These are phyloP conservation scores for Amblyopsis hoosieri DNA, from an alignment of 2,797 vertebrate species.

Conservation along the genomic window DNA sequence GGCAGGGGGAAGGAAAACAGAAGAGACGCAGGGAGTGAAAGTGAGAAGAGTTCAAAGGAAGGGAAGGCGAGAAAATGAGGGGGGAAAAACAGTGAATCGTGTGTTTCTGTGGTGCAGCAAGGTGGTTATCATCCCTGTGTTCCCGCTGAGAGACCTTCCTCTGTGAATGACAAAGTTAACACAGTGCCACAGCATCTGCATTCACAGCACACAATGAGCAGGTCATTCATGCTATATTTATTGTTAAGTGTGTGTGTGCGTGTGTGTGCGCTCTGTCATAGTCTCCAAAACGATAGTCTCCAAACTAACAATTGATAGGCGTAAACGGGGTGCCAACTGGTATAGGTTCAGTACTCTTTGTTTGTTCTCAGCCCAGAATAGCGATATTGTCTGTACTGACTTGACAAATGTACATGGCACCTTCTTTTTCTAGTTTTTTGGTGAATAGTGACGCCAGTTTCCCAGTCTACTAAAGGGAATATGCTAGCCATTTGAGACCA, in stretches of 20 bases:
- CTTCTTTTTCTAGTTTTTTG: too few species aligned
- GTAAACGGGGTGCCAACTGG: not conserved
- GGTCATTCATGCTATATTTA: constrained; percentile 1
- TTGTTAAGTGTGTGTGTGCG: not conserved
- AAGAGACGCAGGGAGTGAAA: not conserved
- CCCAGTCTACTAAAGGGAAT: too few species aligned
- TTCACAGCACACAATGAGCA: constrained; percentile 12
- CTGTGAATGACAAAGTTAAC: constrained; percentile 36
- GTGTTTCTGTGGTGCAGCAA: constrained; percentile 15
- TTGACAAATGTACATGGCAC: not conserved
- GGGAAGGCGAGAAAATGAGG: constrained; percentile 17
- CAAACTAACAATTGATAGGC: not conserved
- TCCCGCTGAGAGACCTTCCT: constrained; percentile 26
- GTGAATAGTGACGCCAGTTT: too few species aligned
- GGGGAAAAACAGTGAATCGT: constrained; percentile 14
- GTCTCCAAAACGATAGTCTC: not conserved
- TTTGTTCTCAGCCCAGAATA: not conserved
- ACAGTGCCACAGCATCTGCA: constrained; percentile 18
- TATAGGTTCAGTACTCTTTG: not conserved
- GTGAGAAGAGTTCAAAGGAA: not conserved
- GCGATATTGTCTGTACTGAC: not conserved
- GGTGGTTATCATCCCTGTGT: constrained; percentile 25
- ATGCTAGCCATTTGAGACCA: too few species aligned
- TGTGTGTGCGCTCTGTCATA: constrained; percentile 1
- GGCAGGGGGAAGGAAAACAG: constrained; percentile 7